Evolutionary conservation across 2,113 vertebrate species (phyloP), one percentile per base, ranked within the genome.

Genomic region (Entelurus aequoreus): DNA sequence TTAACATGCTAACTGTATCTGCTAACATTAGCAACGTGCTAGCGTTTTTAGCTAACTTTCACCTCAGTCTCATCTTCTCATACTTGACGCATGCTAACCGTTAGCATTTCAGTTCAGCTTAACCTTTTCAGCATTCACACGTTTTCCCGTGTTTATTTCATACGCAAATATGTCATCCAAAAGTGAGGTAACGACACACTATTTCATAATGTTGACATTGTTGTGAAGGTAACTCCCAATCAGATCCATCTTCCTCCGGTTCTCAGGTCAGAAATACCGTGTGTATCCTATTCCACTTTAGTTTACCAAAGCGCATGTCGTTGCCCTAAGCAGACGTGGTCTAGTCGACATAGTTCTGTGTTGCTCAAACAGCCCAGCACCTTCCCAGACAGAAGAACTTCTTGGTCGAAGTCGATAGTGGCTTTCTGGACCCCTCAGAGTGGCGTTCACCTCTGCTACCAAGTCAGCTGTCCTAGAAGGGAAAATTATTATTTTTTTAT

Each of bases 381-480:
- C 8, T 77, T 69, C 61, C 79, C 54, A 89, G 63, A 49, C 75
- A 83, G 48, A 77, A 78, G 49, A 87, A 65, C 77, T 77, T 85
- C 78, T 78, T 84, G 68, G 65, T 75, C 15, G 66, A 44, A 5
- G 71, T 35, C 3, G 35, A 13, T 8, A 66, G 63, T 48, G 74
- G 53, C 60, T 70, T 76, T 66, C 54, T 62, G 68, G 64, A 78
- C 37, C 53, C 37, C 62, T 15, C 54, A 21, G 10, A 59, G 36
- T 15, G 65, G 54, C 55, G 62, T 48, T 72, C 21, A 13, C 38
- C 38, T 11, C 63, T 6, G 19, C 48, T 6, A 57, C 65, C 63
- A 82, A 88, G 88, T 91, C 90, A 91, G 88, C 90, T 90, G 79
- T 88, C 82, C 89, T 90, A 68, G 16, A 71, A 51, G 15, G 12